Conservation (phyloP, 2,888 invertebrate species). For the Quadriops clusia region DNA sequence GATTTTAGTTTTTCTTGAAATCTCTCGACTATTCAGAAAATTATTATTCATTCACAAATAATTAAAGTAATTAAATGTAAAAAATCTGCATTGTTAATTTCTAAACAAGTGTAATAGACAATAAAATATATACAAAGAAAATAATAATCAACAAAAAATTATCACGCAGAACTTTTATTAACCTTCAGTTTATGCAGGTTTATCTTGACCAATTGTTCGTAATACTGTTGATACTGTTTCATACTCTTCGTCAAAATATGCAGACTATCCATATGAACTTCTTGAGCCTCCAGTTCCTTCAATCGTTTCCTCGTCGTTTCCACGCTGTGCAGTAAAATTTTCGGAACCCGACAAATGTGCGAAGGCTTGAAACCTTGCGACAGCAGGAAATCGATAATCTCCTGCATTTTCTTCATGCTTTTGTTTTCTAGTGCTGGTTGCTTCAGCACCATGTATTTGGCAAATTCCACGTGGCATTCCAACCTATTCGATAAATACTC, state of each 20-base stretch:
- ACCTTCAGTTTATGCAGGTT: constrained; percentile 20
- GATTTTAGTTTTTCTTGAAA: too few species aligned
- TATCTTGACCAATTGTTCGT: constrained; percentile 24
- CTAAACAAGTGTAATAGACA: too few species aligned
- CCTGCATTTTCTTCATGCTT: constrained; percentile 34
- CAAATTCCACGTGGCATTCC: constrained; percentile 27
- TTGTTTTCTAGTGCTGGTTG: constrained; percentile 34
- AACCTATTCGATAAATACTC: constrained; percentile 35
- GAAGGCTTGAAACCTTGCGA: constrained; percentile 31
- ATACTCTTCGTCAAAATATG: constrained; percentile 32
- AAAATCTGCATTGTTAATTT: too few species aligned
- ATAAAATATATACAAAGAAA: too few species aligned
- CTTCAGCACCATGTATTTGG: constrained; percentile 28
- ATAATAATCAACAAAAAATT: too few species aligned
- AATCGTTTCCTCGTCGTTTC: constrained; percentile 33
- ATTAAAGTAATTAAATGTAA: too few species aligned
- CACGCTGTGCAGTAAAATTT: constrained; percentile 35
- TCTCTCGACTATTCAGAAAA: too few species aligned
- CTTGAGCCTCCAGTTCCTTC: constrained; percentile 26
- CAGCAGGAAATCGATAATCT: constrained; percentile 35
- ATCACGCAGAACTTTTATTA: too few species aligned
- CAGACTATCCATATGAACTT: constrained; percentile 26
- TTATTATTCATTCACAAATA: too few species aligned
- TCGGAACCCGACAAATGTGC: constrained; percentile 34
- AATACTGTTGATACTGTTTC: constrained; percentile 28